Evolutionary conservation across 1,140 invertebrate species (phyloP).

Genomic region (Cherax quadricarinatus): DNA sequence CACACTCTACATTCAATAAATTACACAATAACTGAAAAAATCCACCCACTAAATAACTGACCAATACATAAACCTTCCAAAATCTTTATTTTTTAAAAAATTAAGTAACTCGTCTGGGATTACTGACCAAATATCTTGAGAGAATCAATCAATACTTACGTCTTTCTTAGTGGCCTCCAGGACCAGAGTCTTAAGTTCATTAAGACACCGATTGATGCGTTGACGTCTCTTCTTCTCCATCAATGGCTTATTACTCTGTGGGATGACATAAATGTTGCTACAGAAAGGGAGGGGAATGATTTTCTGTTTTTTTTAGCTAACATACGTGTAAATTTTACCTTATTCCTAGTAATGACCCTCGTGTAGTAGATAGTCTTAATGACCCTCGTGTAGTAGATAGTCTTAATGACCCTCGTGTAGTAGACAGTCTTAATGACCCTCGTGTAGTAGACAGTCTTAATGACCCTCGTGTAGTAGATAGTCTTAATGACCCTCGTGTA

Average conservation of each 20-base stretch:
- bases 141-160: conserved; percentile 71
- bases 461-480: too few relatives aligned
- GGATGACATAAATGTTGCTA: background rate
- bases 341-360: background rate
- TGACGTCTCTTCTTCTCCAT: conserved; percentile 82
- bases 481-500: too few relatives aligned
- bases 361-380: background rate
- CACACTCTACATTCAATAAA: too few relatives aligned
- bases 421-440: background rate
- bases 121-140: background rate
- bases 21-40: too few relatives aligned
- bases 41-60: too few relatives aligned
- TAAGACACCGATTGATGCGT: conserved; percentile 94
- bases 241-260: conserved; percentile 65
- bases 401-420: background rate
- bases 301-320: too few relatives aligned
- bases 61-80: too few relatives aligned
- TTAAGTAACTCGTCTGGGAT: background rate
- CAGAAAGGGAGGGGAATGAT: background rate
- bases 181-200: conserved; percentile 85
- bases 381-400: background rate
- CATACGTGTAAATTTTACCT: background rate
- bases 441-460: too few relatives aligned
- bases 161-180: too few relatives aligned
- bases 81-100: background rate